Percentiles rank a stretch among this genome's conserved stretches.
Conservation (phyloP, 2,113 vertebrate genomes). For the Rousettus leschenaultii region DNA sequence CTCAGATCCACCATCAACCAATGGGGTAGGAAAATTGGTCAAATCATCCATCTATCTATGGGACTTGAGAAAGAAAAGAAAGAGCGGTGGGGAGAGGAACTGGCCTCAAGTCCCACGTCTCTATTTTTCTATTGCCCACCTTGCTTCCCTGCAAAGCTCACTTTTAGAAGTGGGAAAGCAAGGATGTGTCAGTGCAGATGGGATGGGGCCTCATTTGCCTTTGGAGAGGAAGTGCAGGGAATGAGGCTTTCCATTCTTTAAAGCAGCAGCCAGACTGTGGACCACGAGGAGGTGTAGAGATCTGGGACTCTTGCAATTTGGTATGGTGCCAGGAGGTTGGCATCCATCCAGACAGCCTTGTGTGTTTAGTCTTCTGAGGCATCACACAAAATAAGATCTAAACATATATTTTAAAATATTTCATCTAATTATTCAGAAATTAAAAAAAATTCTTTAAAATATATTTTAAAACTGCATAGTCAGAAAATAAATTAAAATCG, state of each 20-base stretch:
- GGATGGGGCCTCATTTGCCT: background rate
- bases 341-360: background rate
- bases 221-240: background rate
- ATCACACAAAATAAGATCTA: background rate
- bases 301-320: fast-evolving
- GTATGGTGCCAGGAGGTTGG: background rate
- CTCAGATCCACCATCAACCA: background rate
- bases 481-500: background rate
- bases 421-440: background rate
- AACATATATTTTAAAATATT: background rate
- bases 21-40: background rate
- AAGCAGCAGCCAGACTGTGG: background rate
- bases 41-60: background rate
- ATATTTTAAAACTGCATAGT: background rate
- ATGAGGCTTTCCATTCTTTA: background rate
- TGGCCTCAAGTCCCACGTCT: too few relatives aligned
- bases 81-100: background rate
- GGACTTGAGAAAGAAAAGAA: background rate
- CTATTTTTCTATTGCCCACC: background rate
- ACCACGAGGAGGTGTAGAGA: too few relatives aligned
- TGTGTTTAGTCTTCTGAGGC: background rate
- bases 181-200: background rate
- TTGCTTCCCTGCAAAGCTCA: too few relatives aligned
- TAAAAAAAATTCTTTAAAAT: background rate
- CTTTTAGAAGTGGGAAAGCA: background rate